Evolutionary conservation across 2,888 invertebrate species (phyloP).

Genomic region (Oligia fasciuncula): DNA sequence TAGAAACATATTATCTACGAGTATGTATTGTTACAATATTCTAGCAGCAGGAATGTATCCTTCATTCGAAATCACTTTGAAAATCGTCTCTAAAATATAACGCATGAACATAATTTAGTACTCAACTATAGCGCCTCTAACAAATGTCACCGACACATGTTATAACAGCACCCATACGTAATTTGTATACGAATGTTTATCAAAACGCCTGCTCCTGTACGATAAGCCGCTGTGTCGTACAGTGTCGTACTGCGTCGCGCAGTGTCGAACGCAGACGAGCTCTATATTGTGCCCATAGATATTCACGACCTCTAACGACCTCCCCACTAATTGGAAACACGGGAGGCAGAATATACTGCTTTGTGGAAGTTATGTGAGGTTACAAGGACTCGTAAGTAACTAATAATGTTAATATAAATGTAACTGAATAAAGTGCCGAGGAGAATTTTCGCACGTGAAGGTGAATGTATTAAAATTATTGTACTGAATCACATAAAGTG

Average conservation of each 20-base stretch:
- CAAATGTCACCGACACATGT: conserved; percentile 7
- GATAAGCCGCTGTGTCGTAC: conserved; percentile 47
- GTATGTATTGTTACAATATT: background rate
- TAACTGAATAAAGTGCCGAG: background rate
- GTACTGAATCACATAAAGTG: background rate
- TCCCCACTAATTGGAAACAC: conserved; percentile 45
- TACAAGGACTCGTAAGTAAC: background rate
- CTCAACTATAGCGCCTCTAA: background rate
- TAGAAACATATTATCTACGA: background rate
- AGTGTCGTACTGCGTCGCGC: background rate
- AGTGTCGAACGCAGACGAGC: conserved; percentile 24
- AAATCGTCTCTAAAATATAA: background rate
- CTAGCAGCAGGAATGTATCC: background rate
- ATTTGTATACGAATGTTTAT: conserved; percentile 12
- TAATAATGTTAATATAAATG: conserved; percentile 1
- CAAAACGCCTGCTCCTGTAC: conserved; percentile 43
- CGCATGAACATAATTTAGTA: conserved; percentile 3
- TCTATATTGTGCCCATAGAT: conserved; percentile 44
- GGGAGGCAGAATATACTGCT: conserved; percentile 15
- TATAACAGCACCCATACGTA: conserved; percentile 2
- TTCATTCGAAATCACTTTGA: background rate
- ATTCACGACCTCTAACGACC: conserved; percentile 47
- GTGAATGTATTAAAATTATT: background rate
- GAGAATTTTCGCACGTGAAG: background rate
- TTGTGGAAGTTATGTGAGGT: conserved; percentile 13